Percentiles rank a stretch among this genome's conserved stretches.
Conservation (phyloP, 2,797 vertebrate species). For the Australoheros facetus region DNA sequence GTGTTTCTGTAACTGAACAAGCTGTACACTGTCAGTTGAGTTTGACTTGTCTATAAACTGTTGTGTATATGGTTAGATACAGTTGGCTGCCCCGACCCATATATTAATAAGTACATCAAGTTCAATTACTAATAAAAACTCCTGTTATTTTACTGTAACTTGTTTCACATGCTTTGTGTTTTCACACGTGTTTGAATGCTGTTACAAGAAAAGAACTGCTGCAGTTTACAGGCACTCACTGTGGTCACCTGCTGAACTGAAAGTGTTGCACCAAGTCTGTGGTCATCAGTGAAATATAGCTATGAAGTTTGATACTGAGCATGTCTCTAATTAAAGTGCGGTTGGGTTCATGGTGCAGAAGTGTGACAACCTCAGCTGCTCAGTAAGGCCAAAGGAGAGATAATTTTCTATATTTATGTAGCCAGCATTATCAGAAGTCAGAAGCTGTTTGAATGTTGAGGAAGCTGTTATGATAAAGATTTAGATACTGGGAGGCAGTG, state of each 20-base stretch:
- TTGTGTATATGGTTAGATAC: neutral
- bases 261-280: no score
- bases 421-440: neutral
- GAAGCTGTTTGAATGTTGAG: neutral
- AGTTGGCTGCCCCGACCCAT: neutral
- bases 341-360: no score
- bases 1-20: neutral
- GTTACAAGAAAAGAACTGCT: no score
- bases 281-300: no score
- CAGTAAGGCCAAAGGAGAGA: neutral
- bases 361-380: no score
- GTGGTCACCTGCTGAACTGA: no score
- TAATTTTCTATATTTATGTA: neutral
- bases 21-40: accelerated
- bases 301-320: no score
- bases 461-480: accelerated
- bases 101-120: accelerated
- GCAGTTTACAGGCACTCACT: no score
- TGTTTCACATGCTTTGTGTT: no score
- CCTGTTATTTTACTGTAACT: no score
- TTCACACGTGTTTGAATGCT: no score
- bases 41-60: neutral
- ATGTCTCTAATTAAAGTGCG: no score
- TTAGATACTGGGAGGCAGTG: neutral
- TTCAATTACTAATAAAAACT: neutral